Conservation (phyloP, 2,797 vertebrate genomes). For the Parotocinclus haroldoi region DNA sequence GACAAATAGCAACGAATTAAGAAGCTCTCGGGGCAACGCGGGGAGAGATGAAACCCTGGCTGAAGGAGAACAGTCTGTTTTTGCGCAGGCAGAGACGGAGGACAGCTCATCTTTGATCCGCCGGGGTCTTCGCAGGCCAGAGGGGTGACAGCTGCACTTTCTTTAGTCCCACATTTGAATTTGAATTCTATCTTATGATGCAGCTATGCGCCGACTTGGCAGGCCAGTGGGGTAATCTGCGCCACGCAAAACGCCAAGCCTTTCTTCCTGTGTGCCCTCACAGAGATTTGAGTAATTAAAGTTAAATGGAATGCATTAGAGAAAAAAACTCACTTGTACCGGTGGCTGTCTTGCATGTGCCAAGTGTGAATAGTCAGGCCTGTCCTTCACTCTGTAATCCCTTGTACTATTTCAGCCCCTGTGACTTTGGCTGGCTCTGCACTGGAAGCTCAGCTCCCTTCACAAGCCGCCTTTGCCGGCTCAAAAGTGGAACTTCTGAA, state of each 20-base stretch:
- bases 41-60: conserved; percentile 78
- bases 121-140: conserved; percentile 82
- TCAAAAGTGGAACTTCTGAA: conserved; percentile 46
- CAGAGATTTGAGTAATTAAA: conserved; percentile 89
- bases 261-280: conserved; percentile 84
- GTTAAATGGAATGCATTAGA: conserved; percentile 85
- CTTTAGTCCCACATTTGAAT: conserved; percentile 88
- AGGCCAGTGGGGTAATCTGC: conserved; percentile 84
- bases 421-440: conserved; percentile 73
- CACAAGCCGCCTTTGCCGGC: conserved; percentile 39
- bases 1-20: conserved; percentile 81
- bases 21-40: conserved; percentile 68
- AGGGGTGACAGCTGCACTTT: conserved; percentile 85
- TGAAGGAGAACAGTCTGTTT: conserved; percentile 83
- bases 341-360: conserved; percentile 76
- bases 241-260: conserved; percentile 80
- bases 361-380: conserved; percentile 75
- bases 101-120: conserved; percentile 87
- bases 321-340: conserved; percentile 69
- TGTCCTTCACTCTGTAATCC: conserved; percentile 79
- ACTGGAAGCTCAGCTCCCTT: conserved; percentile 61
- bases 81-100: conserved; percentile 76
- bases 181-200: conserved; percentile 86
- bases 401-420: conserved; percentile 69
- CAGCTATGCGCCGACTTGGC: conserved; percentile 83